phyloP scores from a whole-genome alignment of 2,797 vertebrate genomes.

The Coluber constrictor region DNA sequence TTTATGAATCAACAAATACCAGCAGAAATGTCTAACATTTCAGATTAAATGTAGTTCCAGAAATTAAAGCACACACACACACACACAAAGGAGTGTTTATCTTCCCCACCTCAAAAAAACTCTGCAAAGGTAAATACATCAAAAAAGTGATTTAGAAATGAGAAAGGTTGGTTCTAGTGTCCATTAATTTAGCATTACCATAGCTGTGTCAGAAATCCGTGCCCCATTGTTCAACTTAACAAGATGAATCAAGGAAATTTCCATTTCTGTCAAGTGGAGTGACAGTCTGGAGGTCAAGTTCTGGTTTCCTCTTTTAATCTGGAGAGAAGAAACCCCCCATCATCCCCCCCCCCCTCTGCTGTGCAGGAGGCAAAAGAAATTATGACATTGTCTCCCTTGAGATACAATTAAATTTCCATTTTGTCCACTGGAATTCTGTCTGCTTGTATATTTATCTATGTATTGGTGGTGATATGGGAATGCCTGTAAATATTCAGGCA shows the following conservation, averaged over 20 bases:
- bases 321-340: neutral
- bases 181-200: neutral
- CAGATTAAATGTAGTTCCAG: neutral
- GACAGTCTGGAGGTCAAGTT: neutral
- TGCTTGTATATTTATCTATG: slow-evolving; percentile 42
- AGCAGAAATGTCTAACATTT: neutral
- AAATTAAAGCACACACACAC: too few species aligned
- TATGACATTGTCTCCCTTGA: neutral
- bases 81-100: neutral
- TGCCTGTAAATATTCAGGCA: slow-evolving; percentile 56
- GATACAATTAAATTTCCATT: neutral
- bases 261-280: neutral
- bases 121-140: neutral
- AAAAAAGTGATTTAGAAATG: neutral
- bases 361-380: neutral
- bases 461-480: neutral
- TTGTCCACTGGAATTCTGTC: neutral
- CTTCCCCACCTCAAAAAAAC: neutral
- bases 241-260: neutral
- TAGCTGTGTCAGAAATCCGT: neutral
- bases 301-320: neutral
- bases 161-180: neutral
- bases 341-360: neutral
- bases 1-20: neutral
- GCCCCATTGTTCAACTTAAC: neutral